These are phyloP conservation scores for Incurvaria masculella DNA, from an alignment of 2,888 invertebrate genomes.

Conservation along the genomic window DNA sequence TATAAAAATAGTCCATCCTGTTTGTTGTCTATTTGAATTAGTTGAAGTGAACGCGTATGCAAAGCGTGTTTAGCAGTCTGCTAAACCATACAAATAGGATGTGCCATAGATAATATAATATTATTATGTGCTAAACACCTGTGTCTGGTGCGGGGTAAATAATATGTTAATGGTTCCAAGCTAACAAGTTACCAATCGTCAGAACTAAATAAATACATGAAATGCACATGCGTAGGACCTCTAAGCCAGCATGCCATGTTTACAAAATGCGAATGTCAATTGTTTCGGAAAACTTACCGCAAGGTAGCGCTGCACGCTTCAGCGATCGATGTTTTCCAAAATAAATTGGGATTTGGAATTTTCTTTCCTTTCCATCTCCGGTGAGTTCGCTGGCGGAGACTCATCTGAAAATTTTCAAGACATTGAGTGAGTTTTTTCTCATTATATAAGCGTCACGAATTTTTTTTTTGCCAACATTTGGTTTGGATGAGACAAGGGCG, in stretches of 20 bases:
- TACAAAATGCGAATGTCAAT: neutral
- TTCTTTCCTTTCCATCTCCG: neutral
- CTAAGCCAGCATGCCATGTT: neutral
- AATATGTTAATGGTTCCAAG: too few relatives aligned
- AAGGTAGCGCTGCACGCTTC: conserved; percentile 38
- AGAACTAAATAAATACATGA: too few relatives aligned
- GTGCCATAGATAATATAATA: too few relatives aligned
- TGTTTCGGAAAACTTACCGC: conserved; percentile 23
- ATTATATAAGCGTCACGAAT: neutral
- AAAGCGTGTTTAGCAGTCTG: too few relatives aligned
- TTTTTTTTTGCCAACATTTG: neutral
- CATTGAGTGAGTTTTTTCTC: neutral
- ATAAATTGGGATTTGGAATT: conserved; percentile 46
- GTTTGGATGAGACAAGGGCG: neutral
- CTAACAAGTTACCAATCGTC: too few relatives aligned
- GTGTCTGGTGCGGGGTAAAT: too few relatives aligned
- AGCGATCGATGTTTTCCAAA: conserved; percentile 51
- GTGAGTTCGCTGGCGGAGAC: neutral
- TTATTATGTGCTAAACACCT: too few relatives aligned
- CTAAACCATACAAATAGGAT: too few relatives aligned
- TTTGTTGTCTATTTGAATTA: too few relatives aligned
- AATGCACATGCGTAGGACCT: too few relatives aligned
- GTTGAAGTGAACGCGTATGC: too few relatives aligned
- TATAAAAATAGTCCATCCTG: too few relatives aligned
- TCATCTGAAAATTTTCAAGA: neutral